Conservation (phyloP, 1,140 invertebrate genomes). For the Semibalanus balanoides region DNA sequence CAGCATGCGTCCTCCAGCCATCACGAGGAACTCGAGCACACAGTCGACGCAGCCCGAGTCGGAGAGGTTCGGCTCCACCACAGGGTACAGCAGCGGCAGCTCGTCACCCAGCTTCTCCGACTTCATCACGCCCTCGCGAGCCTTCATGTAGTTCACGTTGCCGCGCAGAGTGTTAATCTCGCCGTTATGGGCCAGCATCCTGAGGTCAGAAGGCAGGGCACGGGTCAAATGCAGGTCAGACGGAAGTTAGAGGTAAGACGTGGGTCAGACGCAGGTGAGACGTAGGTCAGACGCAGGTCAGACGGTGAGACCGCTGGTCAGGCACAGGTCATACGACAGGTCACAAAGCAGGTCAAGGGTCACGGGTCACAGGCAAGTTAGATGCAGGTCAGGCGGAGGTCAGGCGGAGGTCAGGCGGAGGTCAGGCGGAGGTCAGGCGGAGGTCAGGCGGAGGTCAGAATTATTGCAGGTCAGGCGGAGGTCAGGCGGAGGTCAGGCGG, state of each 20-base stretch:
- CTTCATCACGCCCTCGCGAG: slow-evolving; percentile 94
- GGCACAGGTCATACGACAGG: too few species aligned
- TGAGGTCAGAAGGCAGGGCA: slow-evolving; percentile 28
- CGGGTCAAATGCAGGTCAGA: not conserved
- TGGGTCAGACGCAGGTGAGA: too few species aligned
- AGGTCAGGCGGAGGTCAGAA: too few species aligned
- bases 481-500: too few species aligned
- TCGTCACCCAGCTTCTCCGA: slow-evolving; percentile 63
- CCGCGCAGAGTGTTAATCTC: slow-evolving; percentile 98
- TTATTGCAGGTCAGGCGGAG: too few species aligned
- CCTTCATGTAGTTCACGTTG: slow-evolving; percentile 97
- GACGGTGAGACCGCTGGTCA: too few species aligned
- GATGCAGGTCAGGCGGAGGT: too few species aligned
- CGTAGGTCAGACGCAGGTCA: too few species aligned
- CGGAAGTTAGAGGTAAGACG: not conserved
- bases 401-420: too few species aligned
- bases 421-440: too few species aligned
- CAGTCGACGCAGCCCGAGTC: slow-evolving; percentile 96
- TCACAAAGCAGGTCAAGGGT: too few species aligned
- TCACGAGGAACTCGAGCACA: slow-evolving; percentile 90
- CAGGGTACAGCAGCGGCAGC: slow-evolving; percentile 81
- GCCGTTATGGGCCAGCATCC: slow-evolving; percentile 93
- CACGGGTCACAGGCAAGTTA: too few species aligned
- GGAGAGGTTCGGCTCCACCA: slow-evolving; percentile 93
- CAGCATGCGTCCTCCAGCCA: slow-evolving; percentile 72